These are phyloP conservation scores for Serinus canaria DNA, from an alignment of 2,113 vertebrate species.

Conservation along the genomic window DNA sequence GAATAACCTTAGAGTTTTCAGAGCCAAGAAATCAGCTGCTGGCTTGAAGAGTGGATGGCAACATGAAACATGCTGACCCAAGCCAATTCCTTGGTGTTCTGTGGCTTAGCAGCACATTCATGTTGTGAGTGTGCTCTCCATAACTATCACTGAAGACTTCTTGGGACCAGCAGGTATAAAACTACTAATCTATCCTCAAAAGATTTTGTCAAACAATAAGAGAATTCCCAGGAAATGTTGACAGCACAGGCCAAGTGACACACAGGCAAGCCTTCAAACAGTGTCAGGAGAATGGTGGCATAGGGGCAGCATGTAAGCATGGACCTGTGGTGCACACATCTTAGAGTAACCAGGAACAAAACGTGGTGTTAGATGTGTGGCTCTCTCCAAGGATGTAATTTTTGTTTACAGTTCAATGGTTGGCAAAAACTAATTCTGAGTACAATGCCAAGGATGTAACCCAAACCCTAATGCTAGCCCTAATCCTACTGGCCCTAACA, in stretches of 20 bases:
- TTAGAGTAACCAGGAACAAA: not conserved
- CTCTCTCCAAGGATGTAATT: not conserved
- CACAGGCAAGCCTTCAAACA: not conserved
- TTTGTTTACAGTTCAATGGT: not conserved
- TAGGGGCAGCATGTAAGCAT: not conserved
- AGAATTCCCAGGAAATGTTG: not conserved
- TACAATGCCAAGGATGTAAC: not conserved
- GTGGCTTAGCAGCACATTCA: not conserved
- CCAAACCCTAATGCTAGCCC: not conserved
- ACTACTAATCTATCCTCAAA: not conserved
- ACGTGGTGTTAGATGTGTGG: not conserved
- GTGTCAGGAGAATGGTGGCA: not conserved
- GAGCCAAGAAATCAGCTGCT: slow-evolving; percentile 47
- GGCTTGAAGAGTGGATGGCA: not conserved
- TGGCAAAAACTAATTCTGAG: not conserved
- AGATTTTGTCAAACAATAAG: not conserved
- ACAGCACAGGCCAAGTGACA: not conserved
- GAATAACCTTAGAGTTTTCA: slow-evolving; percentile 18
- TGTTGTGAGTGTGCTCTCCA: not conserved
- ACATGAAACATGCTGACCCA: not conserved
- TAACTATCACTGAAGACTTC: not conserved
- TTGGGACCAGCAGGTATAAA: not conserved
- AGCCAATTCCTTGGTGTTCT: not conserved
- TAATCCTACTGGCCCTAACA: too few relatives aligned
- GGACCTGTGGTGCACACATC: not conserved